Evolutionary conservation across 2,888 invertebrate species (phyloP).

Genomic region (Drosophila paranaensis): DNA sequence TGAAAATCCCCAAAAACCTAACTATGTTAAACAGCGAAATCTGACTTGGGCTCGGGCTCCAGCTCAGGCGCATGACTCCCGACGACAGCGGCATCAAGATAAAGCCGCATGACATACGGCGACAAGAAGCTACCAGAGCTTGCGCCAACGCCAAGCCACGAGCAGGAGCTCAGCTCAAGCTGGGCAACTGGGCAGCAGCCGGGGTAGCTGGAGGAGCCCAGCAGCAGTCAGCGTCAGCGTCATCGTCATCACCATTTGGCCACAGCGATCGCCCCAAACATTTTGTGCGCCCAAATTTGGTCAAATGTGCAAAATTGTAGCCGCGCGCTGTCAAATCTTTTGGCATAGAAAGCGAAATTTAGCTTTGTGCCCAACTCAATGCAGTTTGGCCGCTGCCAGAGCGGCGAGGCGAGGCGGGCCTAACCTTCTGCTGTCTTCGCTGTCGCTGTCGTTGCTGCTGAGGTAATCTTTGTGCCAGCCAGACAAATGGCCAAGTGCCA

Average conservation of each 20-base stretch:
- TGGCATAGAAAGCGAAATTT: slow-evolving; percentile 77
- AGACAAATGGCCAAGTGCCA: slow-evolving; percentile 18
- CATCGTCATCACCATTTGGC: slow-evolving; percentile 61
- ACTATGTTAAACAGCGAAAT: slow-evolving; percentile 77
- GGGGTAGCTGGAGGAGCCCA: slow-evolving; percentile 21
- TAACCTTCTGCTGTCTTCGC: slow-evolving; percentile 7
- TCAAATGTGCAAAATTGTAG: slow-evolving; percentile 78
- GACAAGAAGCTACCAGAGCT: slow-evolving; percentile 76
- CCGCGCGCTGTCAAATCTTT: slow-evolving; percentile 76
- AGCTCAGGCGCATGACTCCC: slow-evolving; percentile 66
- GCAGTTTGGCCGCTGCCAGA: slow-evolving; percentile 15
- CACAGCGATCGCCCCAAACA: slow-evolving; percentile 50
- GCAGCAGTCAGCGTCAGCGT: slow-evolving; percentile 41
- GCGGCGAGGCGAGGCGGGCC: not conserved
- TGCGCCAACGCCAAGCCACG: slow-evolving; percentile 50
- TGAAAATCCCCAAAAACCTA: slow-evolving; percentile 68
- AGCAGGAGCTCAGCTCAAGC: slow-evolving; percentile 21
- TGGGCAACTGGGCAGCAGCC: slow-evolving; percentile 25
- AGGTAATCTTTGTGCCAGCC: slow-evolving; percentile 60
- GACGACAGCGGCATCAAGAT: slow-evolving; percentile 74
- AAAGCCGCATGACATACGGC: slow-evolving; percentile 77
- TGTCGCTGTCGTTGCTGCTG: slow-evolving; percentile 46
- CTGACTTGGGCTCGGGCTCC: slow-evolving; percentile 52
- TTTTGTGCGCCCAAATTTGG: slow-evolving; percentile 70
- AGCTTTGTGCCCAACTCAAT: slow-evolving; percentile 23